Conservation (phyloP, 2,888 invertebrate genomes). For the Nemotelus pantherinus region DNA sequence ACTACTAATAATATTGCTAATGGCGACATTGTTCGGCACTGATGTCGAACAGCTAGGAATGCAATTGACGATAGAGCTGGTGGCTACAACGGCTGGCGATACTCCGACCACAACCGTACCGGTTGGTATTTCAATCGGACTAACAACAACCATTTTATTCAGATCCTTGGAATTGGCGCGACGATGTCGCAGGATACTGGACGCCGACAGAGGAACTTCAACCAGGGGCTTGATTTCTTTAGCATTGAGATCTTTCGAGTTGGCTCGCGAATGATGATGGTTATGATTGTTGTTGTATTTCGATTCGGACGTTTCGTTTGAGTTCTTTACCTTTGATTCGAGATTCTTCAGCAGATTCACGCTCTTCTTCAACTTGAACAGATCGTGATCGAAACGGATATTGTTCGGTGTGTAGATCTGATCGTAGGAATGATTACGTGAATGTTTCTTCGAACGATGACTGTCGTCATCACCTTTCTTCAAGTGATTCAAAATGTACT, state of each 20-base stretch:
- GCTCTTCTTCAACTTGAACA: constrained; percentile 61
- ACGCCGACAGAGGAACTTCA: constrained; percentile 52
- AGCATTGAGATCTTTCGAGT: constrained; percentile 62
- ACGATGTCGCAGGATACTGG: constrained; percentile 68
- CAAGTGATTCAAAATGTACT: constrained; percentile 64
- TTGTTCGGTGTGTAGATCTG: constrained; percentile 65
- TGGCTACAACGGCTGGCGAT: not conserved
- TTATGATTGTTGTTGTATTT: constrained; percentile 49
- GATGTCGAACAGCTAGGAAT: constrained; percentile 26
- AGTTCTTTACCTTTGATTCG: constrained; percentile 61
- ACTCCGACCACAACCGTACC: not conserved
- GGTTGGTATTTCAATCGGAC: constrained; percentile 40
- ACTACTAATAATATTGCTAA: constrained; percentile 21
- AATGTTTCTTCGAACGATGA: constrained; percentile 60
- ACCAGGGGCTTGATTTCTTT: constrained; percentile 55
- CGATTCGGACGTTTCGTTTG: constrained; percentile 59
- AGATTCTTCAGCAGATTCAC: constrained; percentile 63
- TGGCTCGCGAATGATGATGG: constrained; percentile 66
- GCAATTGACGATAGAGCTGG: constrained; percentile 13
- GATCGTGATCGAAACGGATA: constrained; percentile 64
- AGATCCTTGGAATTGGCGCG: constrained; percentile 71
- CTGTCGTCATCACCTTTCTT: constrained; percentile 57
- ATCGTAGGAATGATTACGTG: constrained; percentile 65
- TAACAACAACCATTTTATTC: constrained; percentile 55
- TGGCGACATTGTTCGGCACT: not conserved